Evolutionary conservation across 2,113 vertebrate species (phyloP).

Genomic region (Amphilophus citrinellus): DNA sequence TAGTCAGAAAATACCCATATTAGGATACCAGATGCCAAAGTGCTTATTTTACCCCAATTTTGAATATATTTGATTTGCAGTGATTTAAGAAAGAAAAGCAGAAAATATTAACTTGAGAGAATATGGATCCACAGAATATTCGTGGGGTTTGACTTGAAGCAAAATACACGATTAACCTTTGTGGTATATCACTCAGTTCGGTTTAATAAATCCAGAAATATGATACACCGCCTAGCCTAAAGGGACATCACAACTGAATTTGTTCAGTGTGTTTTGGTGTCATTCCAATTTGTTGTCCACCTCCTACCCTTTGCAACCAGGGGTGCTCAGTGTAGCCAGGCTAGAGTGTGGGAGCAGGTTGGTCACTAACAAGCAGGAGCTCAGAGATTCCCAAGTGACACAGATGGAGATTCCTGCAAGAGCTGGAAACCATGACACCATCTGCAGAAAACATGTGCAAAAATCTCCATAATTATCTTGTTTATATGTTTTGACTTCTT

Average conservation of each 20-base stretch:
- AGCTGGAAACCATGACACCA: neutral
- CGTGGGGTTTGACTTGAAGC: neutral
- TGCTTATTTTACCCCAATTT: accelerated
- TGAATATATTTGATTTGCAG: neutral
- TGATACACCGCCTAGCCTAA: accelerated
- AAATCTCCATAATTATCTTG: accelerated
- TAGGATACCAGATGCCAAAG: neutral
- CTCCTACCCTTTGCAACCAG: neutral
- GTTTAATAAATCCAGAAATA: neutral
- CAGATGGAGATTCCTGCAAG: neutral
- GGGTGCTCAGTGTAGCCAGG: accelerated
- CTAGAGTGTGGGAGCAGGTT: too few relatives aligned
- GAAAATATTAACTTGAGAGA: neutral
- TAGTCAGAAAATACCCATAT: neutral
- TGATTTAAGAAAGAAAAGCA: neutral
- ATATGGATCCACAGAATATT: neutral
- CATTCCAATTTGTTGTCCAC: neutral
- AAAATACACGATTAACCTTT: neutral
- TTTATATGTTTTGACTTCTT: accelerated
- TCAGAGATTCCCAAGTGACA: neutral
- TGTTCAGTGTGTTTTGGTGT: neutral
- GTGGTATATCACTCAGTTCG: neutral
- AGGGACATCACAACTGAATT: neutral
- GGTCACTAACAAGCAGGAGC: slow-evolving; percentile 4
- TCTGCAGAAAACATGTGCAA: neutral